Base-by-base conservation (phyloP, 2,113 vertebrate species). In the Oreocharis arfaki region DNA sequence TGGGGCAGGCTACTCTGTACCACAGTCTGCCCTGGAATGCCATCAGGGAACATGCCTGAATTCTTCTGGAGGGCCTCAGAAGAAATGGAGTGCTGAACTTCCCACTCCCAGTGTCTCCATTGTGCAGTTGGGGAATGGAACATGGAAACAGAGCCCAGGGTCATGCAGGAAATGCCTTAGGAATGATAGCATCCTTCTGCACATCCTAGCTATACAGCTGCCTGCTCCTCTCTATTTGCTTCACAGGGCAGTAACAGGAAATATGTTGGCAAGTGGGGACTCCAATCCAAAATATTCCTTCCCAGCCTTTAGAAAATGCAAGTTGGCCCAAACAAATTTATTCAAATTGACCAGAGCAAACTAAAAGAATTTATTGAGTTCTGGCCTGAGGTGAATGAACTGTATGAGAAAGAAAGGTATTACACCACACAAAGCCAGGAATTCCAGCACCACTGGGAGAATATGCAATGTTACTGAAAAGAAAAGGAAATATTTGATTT, bases 131-230 rank as follows among this genome's bases (percentile, higher is more conserved):
- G 59, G 47, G 15, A 74, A 35, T 7, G 44, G 68, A 42, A 11
- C 13, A 41, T 2, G 33, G 70, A 61, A 79, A n/a, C 7, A 37
- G 23, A 26, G 46, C 33, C 70, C 75, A 61, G n/a, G 44, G 70
- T 57, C 10, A 10, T 17, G 49, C 74, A 90, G 92, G 82, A 90
- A 91, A 86, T 63, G 60, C 60, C 89, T 86, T 67, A 46, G 22
- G 37, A 80, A 65, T 63, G 18, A 88, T 0, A 50, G 15, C 19
- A 64, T 68, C 84, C 52, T 57, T 52, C 75, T 84, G 52, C 42
- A 57, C 30, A 13, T 35, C 7, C 2, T 6, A 33, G 53, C 46
- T 49, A 9, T 53, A n/a, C n/a, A 80, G 46, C 55, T 77, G 68
- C 3, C 7, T 82, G 42, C 41, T 90, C 60, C 39, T 64, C 21